A percentile compares a stretch with the other conserved stretches of the same genome.
These are phyloP conservation scores for Dascillus cervinus DNA, from an alignment of 2,888 invertebrate species.

Conservation along the genomic window DNA sequence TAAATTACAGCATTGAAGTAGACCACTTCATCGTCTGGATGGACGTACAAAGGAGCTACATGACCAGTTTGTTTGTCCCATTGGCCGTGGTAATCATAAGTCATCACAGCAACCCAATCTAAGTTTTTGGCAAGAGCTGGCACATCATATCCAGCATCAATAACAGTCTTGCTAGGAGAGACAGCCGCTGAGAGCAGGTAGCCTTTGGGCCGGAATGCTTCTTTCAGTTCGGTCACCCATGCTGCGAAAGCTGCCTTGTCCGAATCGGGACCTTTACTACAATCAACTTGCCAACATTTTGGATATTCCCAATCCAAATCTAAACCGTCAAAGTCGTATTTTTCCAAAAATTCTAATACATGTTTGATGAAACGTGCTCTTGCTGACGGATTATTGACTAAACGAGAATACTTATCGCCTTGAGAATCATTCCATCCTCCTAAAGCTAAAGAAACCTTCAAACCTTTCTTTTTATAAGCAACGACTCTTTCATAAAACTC, in stretches of 20 bases:
- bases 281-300: slow-evolving; percentile 83
- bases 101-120: slow-evolving; percentile 90
- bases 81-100: slow-evolving; percentile 85
- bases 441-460: slow-evolving; percentile 79
- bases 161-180: slow-evolving; percentile 79
- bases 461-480: slow-evolving; percentile 65
- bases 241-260: slow-evolving; percentile 75
- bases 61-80: slow-evolving; percentile 91
- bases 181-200: slow-evolving; percentile 76
- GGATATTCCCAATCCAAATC: slow-evolving; percentile 95
- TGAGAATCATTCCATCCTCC: slow-evolving; percentile 96
- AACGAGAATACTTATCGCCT: slow-evolving; percentile 80
- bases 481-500: slow-evolving; percentile 81
- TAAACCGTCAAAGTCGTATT: slow-evolving; percentile 85
- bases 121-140: slow-evolving; percentile 63
- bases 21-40: slow-evolving; percentile 71
- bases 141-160: slow-evolving; percentile 80
- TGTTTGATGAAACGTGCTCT: slow-evolving; percentile 68
- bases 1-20: slow-evolving; percentile 73
- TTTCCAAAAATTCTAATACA: slow-evolving; percentile 66
- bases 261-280: slow-evolving; percentile 73
- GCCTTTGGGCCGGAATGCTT: slow-evolving; percentile 38
- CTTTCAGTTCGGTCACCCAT: slow-evolving; percentile 64
- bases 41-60: slow-evolving; percentile 75
- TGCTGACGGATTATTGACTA: slow-evolving; percentile 69